Evolutionary conservation across 2,888 invertebrate species (phyloP).

Genomic region (Stegophylla sp.): DNA sequence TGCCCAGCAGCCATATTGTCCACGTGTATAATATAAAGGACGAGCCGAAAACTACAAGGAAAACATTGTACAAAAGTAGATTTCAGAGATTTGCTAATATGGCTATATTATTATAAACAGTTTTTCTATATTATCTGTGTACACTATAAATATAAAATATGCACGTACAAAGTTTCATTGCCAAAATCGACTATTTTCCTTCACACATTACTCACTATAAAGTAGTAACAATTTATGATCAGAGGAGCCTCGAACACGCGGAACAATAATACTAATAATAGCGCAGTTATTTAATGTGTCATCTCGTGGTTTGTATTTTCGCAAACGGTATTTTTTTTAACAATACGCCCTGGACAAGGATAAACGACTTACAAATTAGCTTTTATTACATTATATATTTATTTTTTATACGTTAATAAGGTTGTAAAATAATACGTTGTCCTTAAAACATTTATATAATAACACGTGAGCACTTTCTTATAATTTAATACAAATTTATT

Average conservation of each 20-base stretch:
- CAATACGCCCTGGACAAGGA: conserved; percentile 22
- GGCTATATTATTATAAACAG: too few species aligned
- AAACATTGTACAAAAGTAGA: too few species aligned
- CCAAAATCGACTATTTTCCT: too few species aligned
- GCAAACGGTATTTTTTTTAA: neutral
- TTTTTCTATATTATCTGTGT: too few species aligned
- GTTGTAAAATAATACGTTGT: conserved; percentile 47
- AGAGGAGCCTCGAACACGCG: neutral
- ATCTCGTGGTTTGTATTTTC: neutral
- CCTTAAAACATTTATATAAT: conserved; percentile 25
- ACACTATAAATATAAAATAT: too few species aligned
- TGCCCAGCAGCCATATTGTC: too few species aligned
- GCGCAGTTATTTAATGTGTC: neutral
- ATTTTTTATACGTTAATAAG: conserved; percentile 25
- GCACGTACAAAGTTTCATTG: too few species aligned
- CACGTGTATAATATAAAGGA: too few species aligned
- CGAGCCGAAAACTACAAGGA: too few species aligned
- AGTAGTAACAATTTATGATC: too few species aligned
- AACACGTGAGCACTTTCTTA: conserved; percentile 23
- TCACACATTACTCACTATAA: too few species aligned
- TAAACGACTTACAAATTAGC: conserved; percentile 29
- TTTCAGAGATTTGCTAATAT: too few species aligned
- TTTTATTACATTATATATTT: conserved; percentile 5
- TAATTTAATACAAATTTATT: conserved; percentile 32
- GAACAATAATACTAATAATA: neutral